phyloP scores from a whole-genome alignment of 2,888 invertebrate genomes.

The Fissipunctia ypsillon region DNA sequence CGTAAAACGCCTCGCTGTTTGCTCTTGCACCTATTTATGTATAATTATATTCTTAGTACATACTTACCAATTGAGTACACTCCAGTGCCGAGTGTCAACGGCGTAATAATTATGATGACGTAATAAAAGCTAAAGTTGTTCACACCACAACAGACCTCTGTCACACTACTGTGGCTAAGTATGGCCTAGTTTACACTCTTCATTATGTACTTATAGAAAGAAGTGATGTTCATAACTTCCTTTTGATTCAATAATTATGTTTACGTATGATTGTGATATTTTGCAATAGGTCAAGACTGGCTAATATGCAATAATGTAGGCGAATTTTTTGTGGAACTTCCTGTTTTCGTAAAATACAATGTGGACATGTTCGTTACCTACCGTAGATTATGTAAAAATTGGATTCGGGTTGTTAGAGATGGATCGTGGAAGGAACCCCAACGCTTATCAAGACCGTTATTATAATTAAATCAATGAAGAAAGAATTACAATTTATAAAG shows the following conservation, averaged over 20 bases:
- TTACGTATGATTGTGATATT: constrained; percentile 5
- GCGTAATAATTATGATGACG: constrained; percentile 39
- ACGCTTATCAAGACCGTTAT: neutral
- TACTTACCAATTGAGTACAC: constrained; percentile 38
- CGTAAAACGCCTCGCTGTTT: neutral
- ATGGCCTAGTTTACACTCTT: constrained; percentile 43
- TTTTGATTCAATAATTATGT: constrained; percentile 15
- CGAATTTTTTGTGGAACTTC: constrained; percentile 7
- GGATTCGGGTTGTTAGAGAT: neutral
- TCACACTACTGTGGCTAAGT: constrained; percentile 40
- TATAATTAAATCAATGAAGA: neutral
- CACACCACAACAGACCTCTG: constrained; percentile 38
- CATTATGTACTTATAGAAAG: constrained; percentile 27
- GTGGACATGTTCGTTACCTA: neutral
- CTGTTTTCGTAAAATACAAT: constrained; percentile 19
- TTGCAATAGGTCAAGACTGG: constrained; percentile 39
- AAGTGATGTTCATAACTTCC: constrained; percentile 47
- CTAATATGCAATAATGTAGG: too few relatives aligned
- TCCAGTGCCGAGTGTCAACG: constrained; percentile 54
- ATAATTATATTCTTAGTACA: constrained; percentile 19
- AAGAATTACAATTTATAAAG: too few relatives aligned
- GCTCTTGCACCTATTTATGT: neutral
- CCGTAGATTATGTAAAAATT: neutral
- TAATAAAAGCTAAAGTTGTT: constrained; percentile 54
- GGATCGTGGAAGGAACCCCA: too few relatives aligned